Conservation (phyloP, 1,140 invertebrate species). For the Danaus melanippus region DNA sequence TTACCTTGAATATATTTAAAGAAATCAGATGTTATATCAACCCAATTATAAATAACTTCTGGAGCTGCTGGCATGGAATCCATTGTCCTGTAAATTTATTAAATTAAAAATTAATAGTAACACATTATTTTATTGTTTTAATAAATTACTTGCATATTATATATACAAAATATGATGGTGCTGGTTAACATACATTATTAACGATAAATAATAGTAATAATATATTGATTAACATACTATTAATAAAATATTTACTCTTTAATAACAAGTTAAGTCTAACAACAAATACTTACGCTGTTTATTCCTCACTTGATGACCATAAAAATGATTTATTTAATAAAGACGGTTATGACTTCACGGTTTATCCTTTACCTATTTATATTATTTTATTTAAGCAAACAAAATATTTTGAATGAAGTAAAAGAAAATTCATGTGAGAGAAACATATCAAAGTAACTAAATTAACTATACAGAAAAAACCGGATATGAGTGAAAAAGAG, state of each 20-base stretch:
- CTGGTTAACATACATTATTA: too few relatives aligned
- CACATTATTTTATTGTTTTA: neutral
- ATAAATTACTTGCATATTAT: neutral
- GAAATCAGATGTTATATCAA: constrained; percentile 84
- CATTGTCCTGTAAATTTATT: constrained; percentile 46
- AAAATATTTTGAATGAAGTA: neutral
- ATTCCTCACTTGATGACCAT: too few relatives aligned
- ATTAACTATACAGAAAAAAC: constrained; percentile 3
- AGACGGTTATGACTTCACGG: too few relatives aligned
- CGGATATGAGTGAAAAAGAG: too few relatives aligned
- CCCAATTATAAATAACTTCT: constrained; percentile 79
- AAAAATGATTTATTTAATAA: too few relatives aligned
- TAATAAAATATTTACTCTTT: too few relatives aligned
- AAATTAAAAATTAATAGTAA: constrained; percentile 8
- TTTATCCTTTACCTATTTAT: too few relatives aligned
- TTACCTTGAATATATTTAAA: constrained; percentile 82
- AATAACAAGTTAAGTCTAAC: too few relatives aligned
- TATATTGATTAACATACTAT: neutral
- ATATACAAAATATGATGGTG: neutral
- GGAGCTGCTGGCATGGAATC: constrained; percentile 50
- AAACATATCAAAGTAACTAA: constrained; percentile 3
- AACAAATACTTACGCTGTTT: too few relatives aligned
- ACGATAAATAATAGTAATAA: neutral
- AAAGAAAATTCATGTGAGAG: neutral
- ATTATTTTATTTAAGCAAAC: too few relatives aligned